Evolutionary conservation across 2,113 vertebrate species (phyloP).

Genomic region (Grallaria varia): DNA sequence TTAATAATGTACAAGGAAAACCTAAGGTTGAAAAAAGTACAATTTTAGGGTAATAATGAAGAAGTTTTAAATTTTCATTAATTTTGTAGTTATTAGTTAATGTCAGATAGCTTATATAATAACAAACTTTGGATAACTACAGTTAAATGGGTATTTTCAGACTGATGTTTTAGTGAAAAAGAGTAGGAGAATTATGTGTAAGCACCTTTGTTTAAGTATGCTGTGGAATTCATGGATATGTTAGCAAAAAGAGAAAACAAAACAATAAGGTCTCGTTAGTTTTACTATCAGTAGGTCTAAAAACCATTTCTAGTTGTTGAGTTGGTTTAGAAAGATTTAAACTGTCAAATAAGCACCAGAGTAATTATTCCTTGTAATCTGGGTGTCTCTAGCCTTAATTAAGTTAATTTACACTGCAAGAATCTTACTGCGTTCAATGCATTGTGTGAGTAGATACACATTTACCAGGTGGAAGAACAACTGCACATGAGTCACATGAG

Average conservation of each 20-base stretch:
- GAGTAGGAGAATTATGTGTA: not conserved
- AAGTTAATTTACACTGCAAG: not conserved
- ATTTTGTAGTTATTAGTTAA: not conserved
- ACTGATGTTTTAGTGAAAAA: not conserved
- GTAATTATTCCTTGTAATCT: not conserved
- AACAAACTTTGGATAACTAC: not conserved
- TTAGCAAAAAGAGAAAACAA: not conserved
- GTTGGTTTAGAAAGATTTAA: not conserved
- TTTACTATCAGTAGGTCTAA: not conserved
- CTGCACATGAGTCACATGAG: not conserved
- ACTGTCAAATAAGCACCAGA: not conserved
- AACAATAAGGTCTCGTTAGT: not conserved
- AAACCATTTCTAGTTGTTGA: not conserved
- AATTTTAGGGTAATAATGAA: not conserved
- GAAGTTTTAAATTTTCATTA: not conserved
- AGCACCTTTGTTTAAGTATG: not conserved
- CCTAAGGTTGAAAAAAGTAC: not conserved
- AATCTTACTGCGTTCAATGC: not conserved
- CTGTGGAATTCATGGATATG: not conserved
- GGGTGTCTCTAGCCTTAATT: not conserved
- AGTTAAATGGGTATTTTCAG: not conserved
- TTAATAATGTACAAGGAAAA: not conserved
- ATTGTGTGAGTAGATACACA: not conserved
- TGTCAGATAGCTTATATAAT: not conserved
- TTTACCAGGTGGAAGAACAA: not conserved